Percentiles rank a stretch among this genome's conserved stretches.
Evolutionary conservation across 2,113 vertebrate species (phyloP).

Genomic region (Pagrus major): DNA sequence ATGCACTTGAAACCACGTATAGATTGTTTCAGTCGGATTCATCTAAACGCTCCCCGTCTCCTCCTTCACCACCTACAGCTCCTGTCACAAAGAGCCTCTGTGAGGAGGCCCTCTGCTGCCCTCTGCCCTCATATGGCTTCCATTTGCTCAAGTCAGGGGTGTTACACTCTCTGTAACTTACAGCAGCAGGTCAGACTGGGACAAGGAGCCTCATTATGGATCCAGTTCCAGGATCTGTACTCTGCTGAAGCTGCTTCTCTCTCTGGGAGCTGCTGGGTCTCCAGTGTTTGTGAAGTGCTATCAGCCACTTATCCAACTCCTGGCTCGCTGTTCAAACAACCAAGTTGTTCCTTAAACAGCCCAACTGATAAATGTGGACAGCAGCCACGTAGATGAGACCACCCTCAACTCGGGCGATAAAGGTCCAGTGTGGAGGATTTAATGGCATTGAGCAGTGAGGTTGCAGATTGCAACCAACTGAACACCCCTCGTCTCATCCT

Average conservation of each 20-base stretch:
- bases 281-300: conserved; percentile 6
- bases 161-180: conserved; percentile 39
- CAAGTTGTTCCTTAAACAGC: neutral
- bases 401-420: neutral
- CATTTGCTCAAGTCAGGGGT: conserved; percentile 61
- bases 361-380: neutral
- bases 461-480: too few relatives aligned
- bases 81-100: conserved; percentile 63
- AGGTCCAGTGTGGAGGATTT: too few relatives aligned
- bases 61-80: conserved; percentile 1
- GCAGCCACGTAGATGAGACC: neutral
- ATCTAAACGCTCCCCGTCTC: conserved; percentile 14
- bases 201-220: conserved; percentile 73
- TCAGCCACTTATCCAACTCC: neutral
- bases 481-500: too few relatives aligned
- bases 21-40: neutral
- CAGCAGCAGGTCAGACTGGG: conserved; percentile 59
- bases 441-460: too few relatives aligned
- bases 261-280: neutral
- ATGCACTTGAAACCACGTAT: neutral
- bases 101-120: conserved; percentile 36
- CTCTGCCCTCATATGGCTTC: conserved; percentile 57
- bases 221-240: conserved; percentile 21
- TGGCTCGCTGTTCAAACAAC: neutral
- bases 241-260: neutral